These are phyloP conservation scores for Melozone crissalis DNA, from an alignment of 2,113 vertebrate genomes.

Conservation along the genomic window DNA sequence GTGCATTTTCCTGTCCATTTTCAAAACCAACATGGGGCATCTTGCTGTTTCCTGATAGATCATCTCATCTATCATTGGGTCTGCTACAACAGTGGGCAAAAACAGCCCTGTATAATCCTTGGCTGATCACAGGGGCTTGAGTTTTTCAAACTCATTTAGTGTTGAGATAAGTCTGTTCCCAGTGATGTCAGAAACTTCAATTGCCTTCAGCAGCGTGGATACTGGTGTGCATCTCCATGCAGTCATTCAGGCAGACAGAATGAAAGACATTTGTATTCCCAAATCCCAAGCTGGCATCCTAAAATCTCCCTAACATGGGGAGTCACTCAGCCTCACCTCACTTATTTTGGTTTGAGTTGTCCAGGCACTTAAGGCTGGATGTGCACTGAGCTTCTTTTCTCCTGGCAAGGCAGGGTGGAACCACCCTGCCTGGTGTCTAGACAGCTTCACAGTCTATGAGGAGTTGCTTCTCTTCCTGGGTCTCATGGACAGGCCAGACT, in stretches of 20 bases:
- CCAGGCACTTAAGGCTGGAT: neutral
- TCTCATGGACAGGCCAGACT: neutral
- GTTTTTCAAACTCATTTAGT: neutral
- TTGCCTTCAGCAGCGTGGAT: rapidly evolving
- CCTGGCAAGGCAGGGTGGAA: neutral
- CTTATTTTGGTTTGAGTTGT: neutral
- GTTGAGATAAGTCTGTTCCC: neutral
- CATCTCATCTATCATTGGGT: neutral
- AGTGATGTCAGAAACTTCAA: neutral
- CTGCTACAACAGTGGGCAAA: neutral
- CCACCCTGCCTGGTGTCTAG: neutral
- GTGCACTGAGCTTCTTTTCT: neutral
- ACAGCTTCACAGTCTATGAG: neutral
- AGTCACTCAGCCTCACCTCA: neutral
- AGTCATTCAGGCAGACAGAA: neutral
- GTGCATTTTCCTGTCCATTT: neutral
- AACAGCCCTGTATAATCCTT: neutral
- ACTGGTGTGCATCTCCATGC: neutral
- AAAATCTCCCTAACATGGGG: neutral
- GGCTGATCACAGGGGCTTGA: neutral
- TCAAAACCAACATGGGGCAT: neutral
- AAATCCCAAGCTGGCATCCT: neutral
- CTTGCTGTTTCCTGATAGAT: neutral
- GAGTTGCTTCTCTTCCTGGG: neutral
- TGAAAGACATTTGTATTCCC: neutral